Evolutionary conservation across 1,140 invertebrate species (phyloP).

Genomic region (Heliconius congener): DNA sequence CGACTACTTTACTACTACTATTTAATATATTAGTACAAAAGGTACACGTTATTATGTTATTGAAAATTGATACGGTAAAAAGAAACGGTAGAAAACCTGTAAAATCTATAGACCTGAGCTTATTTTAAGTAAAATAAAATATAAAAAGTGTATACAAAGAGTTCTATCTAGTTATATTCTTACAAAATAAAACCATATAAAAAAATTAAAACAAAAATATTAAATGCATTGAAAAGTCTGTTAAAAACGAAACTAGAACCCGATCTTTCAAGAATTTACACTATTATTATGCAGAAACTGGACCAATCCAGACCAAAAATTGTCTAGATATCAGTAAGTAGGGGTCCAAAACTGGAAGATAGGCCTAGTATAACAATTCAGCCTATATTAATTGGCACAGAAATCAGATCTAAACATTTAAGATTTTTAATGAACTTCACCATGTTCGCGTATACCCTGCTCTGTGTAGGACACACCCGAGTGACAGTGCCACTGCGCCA

Average conservation of each 20-base stretch:
- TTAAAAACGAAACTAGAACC: neutral
- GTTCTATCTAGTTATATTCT: neutral
- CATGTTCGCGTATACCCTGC: too few species aligned
- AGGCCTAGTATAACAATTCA: neutral
- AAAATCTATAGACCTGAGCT: neutral
- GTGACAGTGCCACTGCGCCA: too few species aligned
- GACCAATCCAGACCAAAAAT: neutral
- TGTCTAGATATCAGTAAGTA: neutral
- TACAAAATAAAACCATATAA: neutral
- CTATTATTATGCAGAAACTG: neutral
- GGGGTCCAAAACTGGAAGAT: neutral
- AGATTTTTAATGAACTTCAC: too few species aligned
- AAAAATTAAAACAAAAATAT: neutral
- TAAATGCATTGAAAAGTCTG: neutral
- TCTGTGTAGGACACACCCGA: too few species aligned
- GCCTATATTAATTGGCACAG: neutral
- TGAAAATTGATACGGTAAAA: neutral
- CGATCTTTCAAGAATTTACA: too few species aligned
- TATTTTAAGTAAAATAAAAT: neutral
- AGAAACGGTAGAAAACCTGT: neutral
- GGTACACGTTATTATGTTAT: neutral
- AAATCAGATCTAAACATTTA: too few species aligned
- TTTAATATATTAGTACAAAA: neutral
- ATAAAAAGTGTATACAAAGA: neutral
- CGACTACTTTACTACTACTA: neutral